Conservation (phyloP, 2,888 invertebrate species). For the Heliconius ethilla region DNA sequence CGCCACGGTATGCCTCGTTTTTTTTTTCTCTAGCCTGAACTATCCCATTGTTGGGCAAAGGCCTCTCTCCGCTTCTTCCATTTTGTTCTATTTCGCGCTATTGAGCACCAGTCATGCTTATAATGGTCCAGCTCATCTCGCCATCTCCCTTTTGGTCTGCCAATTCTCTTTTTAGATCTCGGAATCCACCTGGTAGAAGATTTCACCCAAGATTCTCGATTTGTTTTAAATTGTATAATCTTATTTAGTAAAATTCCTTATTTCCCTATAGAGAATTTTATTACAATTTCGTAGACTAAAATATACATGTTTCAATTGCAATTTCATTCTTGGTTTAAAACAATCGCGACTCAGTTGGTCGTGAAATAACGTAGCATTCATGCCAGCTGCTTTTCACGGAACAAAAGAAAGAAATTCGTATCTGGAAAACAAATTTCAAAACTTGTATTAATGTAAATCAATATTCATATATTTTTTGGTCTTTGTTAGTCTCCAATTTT, state of each 20-base stretch:
- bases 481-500: background rate
- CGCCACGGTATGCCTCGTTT: no score
- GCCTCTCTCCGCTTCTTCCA: no score
- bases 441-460: constrained; percentile 15
- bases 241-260: background rate
- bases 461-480: constrained; percentile 1
- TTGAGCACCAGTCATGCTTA: no score
- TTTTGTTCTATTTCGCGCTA: no score
- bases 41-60: no score
- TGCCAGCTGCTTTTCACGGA: constrained; percentile 19
- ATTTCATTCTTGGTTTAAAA: constrained; percentile 33
- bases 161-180: no score
- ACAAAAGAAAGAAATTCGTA: constrained; percentile 19
- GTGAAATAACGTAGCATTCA: constrained; percentile 29
- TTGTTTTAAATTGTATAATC: no score
- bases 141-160: no score
- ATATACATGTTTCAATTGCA: constrained; percentile 36
- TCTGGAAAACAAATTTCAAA: constrained; percentile 21
- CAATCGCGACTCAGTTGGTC: constrained; percentile 30
- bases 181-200: no score
- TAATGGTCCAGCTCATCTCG: no score
- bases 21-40: no score
- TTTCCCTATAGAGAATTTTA: constrained; percentile 11
- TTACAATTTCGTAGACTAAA: constrained; percentile 4
- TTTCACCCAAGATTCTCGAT: no score